phyloP scores from a whole-genome alignment of 2,113 vertebrate species.

The Sturnira hondurensis region DNA sequence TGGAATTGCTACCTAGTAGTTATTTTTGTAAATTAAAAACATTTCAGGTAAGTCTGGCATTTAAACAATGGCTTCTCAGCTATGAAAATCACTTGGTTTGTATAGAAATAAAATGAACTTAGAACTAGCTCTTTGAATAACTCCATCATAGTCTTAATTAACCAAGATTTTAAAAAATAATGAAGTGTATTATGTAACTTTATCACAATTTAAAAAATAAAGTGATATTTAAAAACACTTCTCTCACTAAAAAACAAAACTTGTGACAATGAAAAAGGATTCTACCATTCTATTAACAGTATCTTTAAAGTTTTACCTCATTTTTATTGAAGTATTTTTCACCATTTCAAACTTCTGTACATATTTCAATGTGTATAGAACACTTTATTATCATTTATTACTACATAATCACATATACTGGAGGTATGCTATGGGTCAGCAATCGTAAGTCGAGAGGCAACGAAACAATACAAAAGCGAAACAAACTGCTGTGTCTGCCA shows the following conservation, averaged over 20 bases:
- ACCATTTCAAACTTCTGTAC: not conserved
- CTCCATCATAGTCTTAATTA: not conserved
- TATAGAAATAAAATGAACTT: not conserved
- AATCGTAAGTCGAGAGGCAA: not conserved
- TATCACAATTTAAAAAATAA: not conserved
- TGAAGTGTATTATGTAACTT: not conserved
- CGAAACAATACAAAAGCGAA: not conserved
- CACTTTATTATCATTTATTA: not conserved
- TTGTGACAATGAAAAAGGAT: not conserved
- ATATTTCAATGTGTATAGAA: not conserved
- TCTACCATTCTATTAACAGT: not conserved
- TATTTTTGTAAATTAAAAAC: slow-evolving; percentile 15
- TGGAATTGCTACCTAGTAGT: not conserved
- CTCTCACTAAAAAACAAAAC: not conserved
- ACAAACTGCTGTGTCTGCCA: not conserved
- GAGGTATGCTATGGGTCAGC: not conserved
- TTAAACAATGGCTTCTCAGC: not conserved
- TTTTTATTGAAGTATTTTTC: not conserved
- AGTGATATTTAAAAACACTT: not conserved
- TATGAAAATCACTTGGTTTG: not conserved
- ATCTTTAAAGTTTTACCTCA: slow-evolving; percentile 1
- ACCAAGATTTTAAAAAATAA: not conserved
- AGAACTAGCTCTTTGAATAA: not conserved
- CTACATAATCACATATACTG: not conserved
- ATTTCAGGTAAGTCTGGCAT: not conserved